Base-by-base conservation (phyloP, 2,797 vertebrate genomes). In the Buphagus erythrorhynchus region DNA sequence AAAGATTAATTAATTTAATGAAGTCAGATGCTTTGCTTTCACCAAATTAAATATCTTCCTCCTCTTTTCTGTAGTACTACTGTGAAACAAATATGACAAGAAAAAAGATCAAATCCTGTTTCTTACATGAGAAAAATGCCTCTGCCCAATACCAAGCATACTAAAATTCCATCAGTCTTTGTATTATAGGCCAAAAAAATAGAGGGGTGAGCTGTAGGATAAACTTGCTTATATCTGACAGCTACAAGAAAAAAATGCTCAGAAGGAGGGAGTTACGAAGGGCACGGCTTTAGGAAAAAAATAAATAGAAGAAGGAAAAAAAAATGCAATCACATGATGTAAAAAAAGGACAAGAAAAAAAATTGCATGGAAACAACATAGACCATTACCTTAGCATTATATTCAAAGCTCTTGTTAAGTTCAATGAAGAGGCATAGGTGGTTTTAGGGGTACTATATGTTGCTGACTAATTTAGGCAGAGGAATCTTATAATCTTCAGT, bases 241-340 rank as follows among this genome's bases (percentile, higher is more conserved):
- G 9, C 8, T 65, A 68, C 11, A 77, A 31, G 2, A 79, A 62
- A 65, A 52, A 57, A 66, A 67, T 14, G 35, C 13, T 68, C 4
- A 45, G 16, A 86, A 54, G 10, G 16, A 20, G 8, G 4, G 8
- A 62, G 76, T 72, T 76, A 69, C 55, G 28, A 83, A 54, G 4
- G 17, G 5, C 35, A 57, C 0, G 31, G 9, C 2, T 61, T 78
- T 59, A 72, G 21, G 3, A 6, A 40, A 29, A 43, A n/a, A 38
- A 8, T 0, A 16, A 14, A 5, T 5, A 36, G 5, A 29, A 10
- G 8, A 3, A 6, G 3, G 29, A 4, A 20, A 49, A 51, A 51
- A 66, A 46, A 31, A 1, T 1, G 6, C 6, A 28, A 82, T 5
- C 3, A 69, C 88, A 42, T 1, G 1, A 45, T 25, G 5, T 16